Evolutionary conservation across 1,140 invertebrate species (phyloP).

Genomic region (Papilio glaucus): DNA sequence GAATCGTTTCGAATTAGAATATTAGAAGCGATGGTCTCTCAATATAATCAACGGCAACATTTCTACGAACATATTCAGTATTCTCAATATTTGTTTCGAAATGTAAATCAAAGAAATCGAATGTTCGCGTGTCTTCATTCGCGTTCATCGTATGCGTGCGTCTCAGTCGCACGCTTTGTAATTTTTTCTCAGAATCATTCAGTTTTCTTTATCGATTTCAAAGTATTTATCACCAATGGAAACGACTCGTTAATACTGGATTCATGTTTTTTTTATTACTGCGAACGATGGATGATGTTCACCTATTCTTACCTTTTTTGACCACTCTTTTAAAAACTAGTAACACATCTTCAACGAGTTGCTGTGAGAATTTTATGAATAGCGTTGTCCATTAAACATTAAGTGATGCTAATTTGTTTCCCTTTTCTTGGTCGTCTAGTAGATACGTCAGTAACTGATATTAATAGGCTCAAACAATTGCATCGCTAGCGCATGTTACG

Average conservation of each 20-base stretch:
- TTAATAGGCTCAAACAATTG: constrained; percentile 19
- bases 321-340: too few relatives aligned
- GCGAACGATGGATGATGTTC: background rate
- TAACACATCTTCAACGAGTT: too few relatives aligned
- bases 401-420: too few relatives aligned
- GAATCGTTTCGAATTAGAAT: too few relatives aligned
- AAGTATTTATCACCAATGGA: background rate
- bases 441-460: constrained; percentile 1
- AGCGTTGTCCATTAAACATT: too few relatives aligned
- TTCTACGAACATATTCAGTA: background rate
- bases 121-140: background rate
- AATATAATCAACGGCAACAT: background rate
- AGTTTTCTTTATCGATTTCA: constrained; percentile 21
- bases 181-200: constrained; percentile 3
- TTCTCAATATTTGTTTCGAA: background rate
- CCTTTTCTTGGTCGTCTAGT: background rate
- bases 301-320: too few relatives aligned
- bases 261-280: background rate
- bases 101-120: constrained; percentile 14
- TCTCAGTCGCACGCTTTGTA: constrained; percentile 11
- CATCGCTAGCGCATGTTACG: background rate
- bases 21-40: too few relatives aligned
- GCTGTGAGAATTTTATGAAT: too few relatives aligned
- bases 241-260: background rate
- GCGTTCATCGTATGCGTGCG: background rate